Evolutionary conservation across 1,140 invertebrate genomes (phyloP), one percentile per base, ranked within the genome.

Genomic region (Armadillidium nasatum): DNA sequence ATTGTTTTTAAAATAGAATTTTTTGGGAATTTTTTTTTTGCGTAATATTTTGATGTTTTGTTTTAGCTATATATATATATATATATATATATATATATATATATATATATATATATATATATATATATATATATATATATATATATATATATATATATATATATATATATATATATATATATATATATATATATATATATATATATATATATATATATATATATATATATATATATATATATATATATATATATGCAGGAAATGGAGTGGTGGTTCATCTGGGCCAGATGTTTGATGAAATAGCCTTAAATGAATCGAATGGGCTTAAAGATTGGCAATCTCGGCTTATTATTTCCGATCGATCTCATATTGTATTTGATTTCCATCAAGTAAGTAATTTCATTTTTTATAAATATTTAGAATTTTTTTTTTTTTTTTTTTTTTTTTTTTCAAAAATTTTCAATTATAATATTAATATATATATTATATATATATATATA

Each of bases 211-310:
- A 70, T 23, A 71, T 44, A 43, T 7, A 22, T 71, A 15, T 23
- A 23, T 22, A 69, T 74, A 10, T 19, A 21, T 73, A 68, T 46
- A n/a, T n/a, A 44, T 45, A 23, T 22, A 60, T 46, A 43, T 45
- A 45, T 23, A 23, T 10, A n/a, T 72, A 72, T 22, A 21, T 10
- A n/a, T 68, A 10, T 88, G 0, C 84, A 97, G 96, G 96, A n/a
- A 99, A 99, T 87, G 97, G 97, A 23, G 96, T 99, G 60, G 97
- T 99, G 7, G 93, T 99, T 79, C 95, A 99, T 86, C 85, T 99
- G 69, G 94, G 95, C 21, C 94, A 96, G 54, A 87, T 99, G 15
- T 98, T 99, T 85, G 93, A 97, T 50, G 98, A 99, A 86, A 86
- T 99, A 73, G 88, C 91, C 79, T 94, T 96, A 84, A 98, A 98